A percentile compares a stretch with the other conserved stretches of the same genome.
Evolutionary conservation across 1,140 invertebrate species (phyloP).

Genomic region (Ectropis grisescens): DNA sequence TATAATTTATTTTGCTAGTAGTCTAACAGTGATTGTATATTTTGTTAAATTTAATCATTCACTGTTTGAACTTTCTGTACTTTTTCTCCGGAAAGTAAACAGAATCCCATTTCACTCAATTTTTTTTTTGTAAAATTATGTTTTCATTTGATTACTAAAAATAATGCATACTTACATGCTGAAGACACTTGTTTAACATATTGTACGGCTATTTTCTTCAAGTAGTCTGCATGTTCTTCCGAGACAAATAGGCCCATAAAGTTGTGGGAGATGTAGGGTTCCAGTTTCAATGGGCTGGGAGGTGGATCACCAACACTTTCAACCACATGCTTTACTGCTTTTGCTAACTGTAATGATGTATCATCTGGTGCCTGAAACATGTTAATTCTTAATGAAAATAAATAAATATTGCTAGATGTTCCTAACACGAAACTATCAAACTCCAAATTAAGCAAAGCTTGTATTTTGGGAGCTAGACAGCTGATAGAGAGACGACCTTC

Average conservation of each 20-base stretch:
- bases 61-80: too few relatives aligned
- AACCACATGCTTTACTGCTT: conserved; percentile 77
- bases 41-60: too few relatives aligned
- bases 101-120: too few relatives aligned
- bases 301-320: conserved; percentile 75
- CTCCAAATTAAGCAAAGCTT: too few relatives aligned
- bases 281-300: conserved; percentile 76
- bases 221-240: conserved; percentile 81
- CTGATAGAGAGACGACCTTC: too few relatives aligned
- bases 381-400: conserved; percentile 1
- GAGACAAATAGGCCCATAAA: conserved; percentile 90
- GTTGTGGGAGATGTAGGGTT: conserved; percentile 86
- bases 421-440: too few relatives aligned
- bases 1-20: too few relatives aligned
- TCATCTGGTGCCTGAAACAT: conserved; percentile 78
- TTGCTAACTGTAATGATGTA: conserved; percentile 75
- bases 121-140: too few relatives aligned
- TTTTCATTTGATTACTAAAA: conserved; percentile 1
- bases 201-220: conserved; percentile 81
- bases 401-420: too few relatives aligned
- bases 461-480: too few relatives aligned
- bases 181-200: conserved; percentile 84
- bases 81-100: too few relatives aligned
- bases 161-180: conserved; percentile 72
- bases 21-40: too few relatives aligned